Conservation (phyloP, 53 echinoderm and acorn worm genomes). For the Paelopatides confundens region DNA sequence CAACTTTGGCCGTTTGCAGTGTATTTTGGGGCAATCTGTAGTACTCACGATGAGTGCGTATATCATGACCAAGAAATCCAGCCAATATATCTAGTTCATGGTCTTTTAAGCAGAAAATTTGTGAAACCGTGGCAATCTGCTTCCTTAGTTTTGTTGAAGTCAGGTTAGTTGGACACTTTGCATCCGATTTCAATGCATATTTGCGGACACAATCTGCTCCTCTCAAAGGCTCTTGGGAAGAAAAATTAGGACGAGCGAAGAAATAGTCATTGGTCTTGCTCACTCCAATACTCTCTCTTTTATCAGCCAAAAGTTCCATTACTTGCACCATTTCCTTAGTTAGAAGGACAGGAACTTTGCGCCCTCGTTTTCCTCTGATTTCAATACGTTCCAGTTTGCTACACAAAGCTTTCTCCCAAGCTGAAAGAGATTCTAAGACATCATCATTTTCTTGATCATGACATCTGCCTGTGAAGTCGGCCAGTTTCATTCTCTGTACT, state of each 20-base stretch:
- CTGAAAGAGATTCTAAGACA: background rate
- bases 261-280: slow-evolving; percentile 55
- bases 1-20: slow-evolving; percentile 20
- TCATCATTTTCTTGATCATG: background rate
- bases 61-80: slow-evolving; percentile 13
- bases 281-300: slow-evolving; percentile 47
- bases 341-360: slow-evolving; percentile 69
- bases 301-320: slow-evolving; percentile 39
- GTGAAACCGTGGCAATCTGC: slow-evolving; percentile 18
- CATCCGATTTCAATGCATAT: background rate
- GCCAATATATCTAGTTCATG: slow-evolving; percentile 15
- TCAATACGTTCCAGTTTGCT: slow-evolving; percentile 33
- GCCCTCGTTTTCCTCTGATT: slow-evolving; percentile 37
- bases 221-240: slow-evolving; percentile 8
- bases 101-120: background rate
- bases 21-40: slow-evolving; percentile 15
- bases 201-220: slow-evolving; percentile 9
- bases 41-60: slow-evolving; percentile 1
- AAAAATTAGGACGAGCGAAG: slow-evolving; percentile 30
- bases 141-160: slow-evolving; percentile 12
- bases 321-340: slow-evolving; percentile 36
- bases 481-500: slow-evolving; percentile 7
- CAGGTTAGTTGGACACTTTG: background rate
- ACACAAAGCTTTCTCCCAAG: slow-evolving; percentile 34
- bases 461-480: background rate